Base-by-base conservation (phyloP, 1,140 invertebrate species). In the Zaprionus tsacasi region DNA sequence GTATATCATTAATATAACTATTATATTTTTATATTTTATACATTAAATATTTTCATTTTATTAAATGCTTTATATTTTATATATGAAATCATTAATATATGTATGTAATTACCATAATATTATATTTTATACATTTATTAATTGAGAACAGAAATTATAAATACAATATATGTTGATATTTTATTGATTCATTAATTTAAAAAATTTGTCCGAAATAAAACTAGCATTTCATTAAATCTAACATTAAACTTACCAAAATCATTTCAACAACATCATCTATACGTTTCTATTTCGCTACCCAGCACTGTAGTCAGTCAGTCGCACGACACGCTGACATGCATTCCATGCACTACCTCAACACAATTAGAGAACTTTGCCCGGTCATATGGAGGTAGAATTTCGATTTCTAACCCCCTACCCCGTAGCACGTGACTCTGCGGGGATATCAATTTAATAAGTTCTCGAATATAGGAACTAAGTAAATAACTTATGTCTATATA, bases 371-470 rank as follows among this genome's bases (percentile, higher is more conserved):
- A 27, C 66, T 54, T 25, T 52, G 15, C 36, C 25, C 8, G 54
- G 8, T 38, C 64, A 74, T 74, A 61, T 60, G 25, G 21, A 55
- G 70, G 54, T 17, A n/a, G n/a, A 52, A 75, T 65, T 27, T 25
- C 50, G 33, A 64, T 64, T 55, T 15, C 50, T 2, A 48, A 52
- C n/a, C 15, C 11, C 17, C 21, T n/a, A 13, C 15, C 11, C 27
- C n/a, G n/a, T 2, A 30, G 36, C 71, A 61, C 71, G 71, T 74
- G 71, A 74, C 66, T 56, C 40, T 63, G 54, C 6, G 56, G 69
- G 25, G 13, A 60, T 71, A 76, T 76, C 69, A 76, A 71, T 71
- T 82, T 88, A 76, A 87, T 82, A 88, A 80, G 61, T 80, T 82
- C 77, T 80, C 59, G 74, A 71, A 72, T 70, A 72, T 55, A 63